phyloP scores from a whole-genome alignment of 2,797 vertebrate species.

The Phrynocephalus vlangalii region DNA sequence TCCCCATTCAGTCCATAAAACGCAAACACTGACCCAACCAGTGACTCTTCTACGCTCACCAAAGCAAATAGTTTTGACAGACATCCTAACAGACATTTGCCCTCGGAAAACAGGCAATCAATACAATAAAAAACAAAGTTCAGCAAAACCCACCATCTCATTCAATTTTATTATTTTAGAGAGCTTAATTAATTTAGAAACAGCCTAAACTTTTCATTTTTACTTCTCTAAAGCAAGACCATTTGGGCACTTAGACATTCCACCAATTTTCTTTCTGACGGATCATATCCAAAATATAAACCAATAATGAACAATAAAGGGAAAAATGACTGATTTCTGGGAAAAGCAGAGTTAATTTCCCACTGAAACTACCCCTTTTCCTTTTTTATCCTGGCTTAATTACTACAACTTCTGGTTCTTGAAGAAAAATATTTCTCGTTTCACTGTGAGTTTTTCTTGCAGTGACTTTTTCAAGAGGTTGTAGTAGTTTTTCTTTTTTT shows the following conservation, averaged over 20 bases:
- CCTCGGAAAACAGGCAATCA: slow-evolving; percentile 29
- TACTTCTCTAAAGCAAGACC: slow-evolving; percentile 70
- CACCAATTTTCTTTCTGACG: slow-evolving; percentile 74
- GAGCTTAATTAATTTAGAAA: slow-evolving; percentile 70
- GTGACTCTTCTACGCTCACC: not conserved
- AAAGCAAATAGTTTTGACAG: not conserved
- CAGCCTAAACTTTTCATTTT: slow-evolving; percentile 72
- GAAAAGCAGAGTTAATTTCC: slow-evolving; percentile 69
- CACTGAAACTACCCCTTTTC: slow-evolving; percentile 62
- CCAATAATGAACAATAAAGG: slow-evolving; percentile 67
- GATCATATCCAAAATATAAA: slow-evolving; percentile 76
- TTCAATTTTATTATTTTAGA: slow-evolving; percentile 57
- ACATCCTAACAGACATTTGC: not conserved
- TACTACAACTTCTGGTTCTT: slow-evolving; percentile 55
- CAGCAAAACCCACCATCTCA: slow-evolving; percentile 39
- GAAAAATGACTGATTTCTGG: slow-evolving; percentile 75
- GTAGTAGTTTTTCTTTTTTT: not conserved
- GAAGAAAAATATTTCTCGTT: slow-evolving; percentile 42
- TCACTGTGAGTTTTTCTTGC: slow-evolving; percentile 35
- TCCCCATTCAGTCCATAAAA: not conserved
- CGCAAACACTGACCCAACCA: not conserved
- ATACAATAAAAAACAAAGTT: slow-evolving; percentile 25
- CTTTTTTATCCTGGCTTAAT: slow-evolving; percentile 63
- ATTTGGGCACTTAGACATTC: slow-evolving; percentile 66
- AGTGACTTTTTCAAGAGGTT: slow-evolving; percentile 7